Evolutionary conservation across 2,113 vertebrate species (phyloP).

Genomic region (Cyprinus carpio): DNA sequence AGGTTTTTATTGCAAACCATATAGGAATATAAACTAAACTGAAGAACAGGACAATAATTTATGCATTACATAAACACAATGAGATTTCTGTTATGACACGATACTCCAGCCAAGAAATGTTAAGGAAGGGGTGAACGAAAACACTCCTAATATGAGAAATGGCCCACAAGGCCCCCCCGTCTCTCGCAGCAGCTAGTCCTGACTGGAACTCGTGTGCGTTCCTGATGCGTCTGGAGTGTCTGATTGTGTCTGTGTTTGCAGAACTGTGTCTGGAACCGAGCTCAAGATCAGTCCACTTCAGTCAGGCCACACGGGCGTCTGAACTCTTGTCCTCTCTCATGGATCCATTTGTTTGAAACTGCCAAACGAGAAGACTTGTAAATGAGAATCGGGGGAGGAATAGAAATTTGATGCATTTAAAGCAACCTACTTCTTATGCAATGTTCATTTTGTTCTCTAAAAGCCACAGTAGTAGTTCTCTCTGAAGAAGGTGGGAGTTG

Average conservation of each 20-base stretch:
- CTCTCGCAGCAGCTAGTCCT: not conserved
- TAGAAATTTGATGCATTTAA: not conserved
- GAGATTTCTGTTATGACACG: not conserved
- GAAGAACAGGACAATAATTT: slow-evolving; percentile 55
- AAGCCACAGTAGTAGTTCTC: too few relatives aligned
- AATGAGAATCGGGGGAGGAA: not conserved
- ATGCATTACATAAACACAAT: slow-evolving; percentile 35
- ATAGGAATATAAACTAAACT: not conserved
- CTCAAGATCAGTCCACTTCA: slow-evolving; percentile 84
- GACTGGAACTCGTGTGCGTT: not conserved
- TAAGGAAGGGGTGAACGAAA: not conserved
- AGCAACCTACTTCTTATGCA: not conserved
- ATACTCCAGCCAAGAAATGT: not conserved
- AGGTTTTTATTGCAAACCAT: slow-evolving; percentile 43
- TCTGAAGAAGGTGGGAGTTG: too few relatives aligned
- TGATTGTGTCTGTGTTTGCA: too few relatives aligned
- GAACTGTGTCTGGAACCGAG: too few relatives aligned
- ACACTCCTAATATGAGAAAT: not conserved
- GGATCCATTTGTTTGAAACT: slow-evolving; percentile 99
- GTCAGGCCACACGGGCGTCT: slow-evolving; percentile 91
- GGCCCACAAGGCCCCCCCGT: not conserved
- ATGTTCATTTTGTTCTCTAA: not conserved
- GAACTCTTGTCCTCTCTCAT: slow-evolving; percentile 96
- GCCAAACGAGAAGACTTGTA: slow-evolving; percentile 52
- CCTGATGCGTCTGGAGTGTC: too few relatives aligned